Evolutionary conservation across 1,140 invertebrate species (phyloP), one percentile per base, ranked within the genome.

Genomic region (Wiebesia pumilae): DNA sequence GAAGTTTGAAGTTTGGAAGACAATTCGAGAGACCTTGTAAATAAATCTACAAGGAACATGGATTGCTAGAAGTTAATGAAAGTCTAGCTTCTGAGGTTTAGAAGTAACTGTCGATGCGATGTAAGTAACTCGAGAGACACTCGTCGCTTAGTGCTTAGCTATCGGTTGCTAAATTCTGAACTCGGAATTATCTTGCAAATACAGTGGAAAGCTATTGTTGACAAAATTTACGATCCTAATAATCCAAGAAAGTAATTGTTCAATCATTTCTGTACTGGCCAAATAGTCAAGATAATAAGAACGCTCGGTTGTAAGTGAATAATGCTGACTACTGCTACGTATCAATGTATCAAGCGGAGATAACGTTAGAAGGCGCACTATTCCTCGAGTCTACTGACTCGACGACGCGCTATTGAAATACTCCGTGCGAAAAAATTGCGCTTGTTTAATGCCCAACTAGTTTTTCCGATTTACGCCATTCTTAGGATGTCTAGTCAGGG

Each of bases 401-500:
- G 73, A 54, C 12, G 4, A n/a, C n/a, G n/a, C n/a, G n/a, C 43
- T 81, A 38, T 81, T 65, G 78, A 65, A 81, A 81, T 81, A 30
- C 16, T 30, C n/a, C n/a, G n/a, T n/a, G n/a, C n/a, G n/a, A 43
- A 81, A 78, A 69, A 81, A 47, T 67, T 43, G 40, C 3, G 38
- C 80, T 81, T 47, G 62, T 81, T 69, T 81, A 65, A 69, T 38
- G 33, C 35, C 30, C 16, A 35, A 85, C 84, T 51, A 73, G 84
- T 85, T 85, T 85, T 85, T 85, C 47, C 38, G 19, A 83, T 75
- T 54, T 35, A 12, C 47, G 30, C 9, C 69, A 83, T 83, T 83
- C 67, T 24, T 24, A 47, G 65, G 65, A 33, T 77, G 38, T 78
- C 73, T 62, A 78, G 73, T 65, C 73, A 16, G 51, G 75, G 40